Percentiles rank a stretch among this genome's conserved stretches.
Conservation (phyloP, 2,797 vertebrate species). For the Chelmon rostratus region DNA sequence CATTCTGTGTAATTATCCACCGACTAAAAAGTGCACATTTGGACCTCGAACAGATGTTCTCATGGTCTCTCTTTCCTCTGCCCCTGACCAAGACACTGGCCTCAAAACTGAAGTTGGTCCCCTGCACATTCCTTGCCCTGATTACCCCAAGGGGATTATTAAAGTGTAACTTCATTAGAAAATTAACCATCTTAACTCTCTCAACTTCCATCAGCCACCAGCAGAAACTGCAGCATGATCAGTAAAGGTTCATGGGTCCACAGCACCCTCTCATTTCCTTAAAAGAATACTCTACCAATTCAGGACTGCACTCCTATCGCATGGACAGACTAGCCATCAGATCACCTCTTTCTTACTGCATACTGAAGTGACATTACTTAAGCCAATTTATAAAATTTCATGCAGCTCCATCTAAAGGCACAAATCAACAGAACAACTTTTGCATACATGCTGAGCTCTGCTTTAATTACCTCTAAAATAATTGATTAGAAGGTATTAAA, state of each 20-base stretch:
- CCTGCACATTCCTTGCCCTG: neutral
- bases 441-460: too few relatives aligned
- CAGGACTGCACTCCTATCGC: neutral
- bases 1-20: neutral
- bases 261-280: neutral
- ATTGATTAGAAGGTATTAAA: neutral
- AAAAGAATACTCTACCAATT: neutral
- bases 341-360: too few relatives aligned
- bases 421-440: neutral
- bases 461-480: too few relatives aligned
- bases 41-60: neutral
- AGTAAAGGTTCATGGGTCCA: conserved; percentile 5
- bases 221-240: conserved; percentile 12
- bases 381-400: neutral
- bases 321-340: neutral
- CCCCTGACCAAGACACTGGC: neutral
- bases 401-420: neutral
- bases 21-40: neutral
- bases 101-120: neutral
- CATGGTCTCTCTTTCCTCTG: neutral
- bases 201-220: conserved; percentile 14
- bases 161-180: conserved; percentile 34
- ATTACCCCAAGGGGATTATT: conserved; percentile 26
- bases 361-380: neutral
- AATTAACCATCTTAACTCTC: conserved; percentile 4